Base-by-base conservation (phyloP, 2,888 invertebrate genomes). In the Pyrochroa serraticornis region DNA sequence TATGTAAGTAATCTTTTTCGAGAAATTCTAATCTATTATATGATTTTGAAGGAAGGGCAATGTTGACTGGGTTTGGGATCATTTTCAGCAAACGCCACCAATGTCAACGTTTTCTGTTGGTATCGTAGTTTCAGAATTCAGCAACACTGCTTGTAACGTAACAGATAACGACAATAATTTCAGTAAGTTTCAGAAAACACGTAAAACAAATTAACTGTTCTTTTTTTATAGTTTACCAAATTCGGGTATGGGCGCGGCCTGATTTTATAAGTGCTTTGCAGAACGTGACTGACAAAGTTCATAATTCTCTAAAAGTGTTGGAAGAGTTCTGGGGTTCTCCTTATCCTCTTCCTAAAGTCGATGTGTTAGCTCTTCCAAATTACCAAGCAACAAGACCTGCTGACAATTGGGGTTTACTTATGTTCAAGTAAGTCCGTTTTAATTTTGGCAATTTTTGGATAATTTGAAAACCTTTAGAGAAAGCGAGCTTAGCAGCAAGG, bases 71-170 rank as follows among this genome's bases (percentile, higher is more conserved):
- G 84, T 88, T 0, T 82, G 87, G 77, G 90, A 89, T 67, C 82
- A 85, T 69, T 92, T 92, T 69, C 83, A 85, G 71, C 82, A 81
- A 60, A 87, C 91, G 0, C 90, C 90, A 0, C 85, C 87, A 1
- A 90, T 92, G 85, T 87, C 92, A 1, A 87, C 91, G 0, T 91
- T 88, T 74, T 87, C 90, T 0, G 79, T 92, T 38, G 91, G 90
- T 0, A 80, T 92, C 55, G 83, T 91, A 7, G 84, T 90, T 12
- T 88, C 90, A 0, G 86, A 90, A 60, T 81, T 92, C 46, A 69
- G 67, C 43, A 71, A 68, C 42, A 60, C 70, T 31, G 60, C 55
- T 43, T 62, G 66, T 41, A 71, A 74, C 62, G 60, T 66, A 34
- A 44, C 75, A 62, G 65, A 70, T 71, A 38, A 67, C 47, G 56